A percentile compares a stretch with the other conserved stretches of the same genome.
phyloP scores from a whole-genome alignment of 2,113 vertebrate species.

The Gracilinanus agilis region DNA sequence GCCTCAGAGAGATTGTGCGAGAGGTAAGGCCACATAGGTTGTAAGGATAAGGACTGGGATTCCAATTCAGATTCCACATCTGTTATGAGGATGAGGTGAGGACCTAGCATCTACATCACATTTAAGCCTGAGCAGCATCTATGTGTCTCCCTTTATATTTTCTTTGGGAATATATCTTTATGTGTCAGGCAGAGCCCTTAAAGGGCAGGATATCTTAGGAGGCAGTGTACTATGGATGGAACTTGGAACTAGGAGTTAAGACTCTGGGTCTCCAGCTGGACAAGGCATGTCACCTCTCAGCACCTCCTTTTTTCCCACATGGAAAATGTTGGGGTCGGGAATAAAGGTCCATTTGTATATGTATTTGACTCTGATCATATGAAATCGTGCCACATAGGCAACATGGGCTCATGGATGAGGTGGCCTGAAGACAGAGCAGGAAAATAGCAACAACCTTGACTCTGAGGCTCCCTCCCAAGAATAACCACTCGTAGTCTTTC shows the following conservation, averaged over 20 bases:
- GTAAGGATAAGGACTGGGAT: not conserved
- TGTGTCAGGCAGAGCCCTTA: too few species aligned
- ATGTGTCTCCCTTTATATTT: not conserved
- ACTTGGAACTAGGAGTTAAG: not conserved
- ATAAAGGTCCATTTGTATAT: not conserved
- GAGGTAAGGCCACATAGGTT: too few species aligned
- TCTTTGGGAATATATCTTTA: too few species aligned
- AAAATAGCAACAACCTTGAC: not conserved
- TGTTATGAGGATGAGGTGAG: not conserved
- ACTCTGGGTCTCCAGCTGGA: not conserved
- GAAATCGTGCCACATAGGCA: not conserved
- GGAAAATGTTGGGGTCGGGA: not conserved
- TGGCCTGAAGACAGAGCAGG: not conserved
- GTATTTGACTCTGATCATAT: not conserved
- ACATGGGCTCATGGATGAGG: not conserved
- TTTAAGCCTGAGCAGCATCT: not conserved
- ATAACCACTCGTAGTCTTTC: not conserved
- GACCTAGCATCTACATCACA: not conserved
- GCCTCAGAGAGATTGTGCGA: not conserved
- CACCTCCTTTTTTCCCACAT: not conserved
- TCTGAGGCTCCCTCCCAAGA: not conserved
- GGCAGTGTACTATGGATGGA: too few species aligned
- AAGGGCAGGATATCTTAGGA: too few species aligned
- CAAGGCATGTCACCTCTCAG: not conserved
- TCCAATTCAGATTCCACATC: not conserved